Conservation (phyloP, 2,113 vertebrate genomes). For the Bos javanicus region DNA sequence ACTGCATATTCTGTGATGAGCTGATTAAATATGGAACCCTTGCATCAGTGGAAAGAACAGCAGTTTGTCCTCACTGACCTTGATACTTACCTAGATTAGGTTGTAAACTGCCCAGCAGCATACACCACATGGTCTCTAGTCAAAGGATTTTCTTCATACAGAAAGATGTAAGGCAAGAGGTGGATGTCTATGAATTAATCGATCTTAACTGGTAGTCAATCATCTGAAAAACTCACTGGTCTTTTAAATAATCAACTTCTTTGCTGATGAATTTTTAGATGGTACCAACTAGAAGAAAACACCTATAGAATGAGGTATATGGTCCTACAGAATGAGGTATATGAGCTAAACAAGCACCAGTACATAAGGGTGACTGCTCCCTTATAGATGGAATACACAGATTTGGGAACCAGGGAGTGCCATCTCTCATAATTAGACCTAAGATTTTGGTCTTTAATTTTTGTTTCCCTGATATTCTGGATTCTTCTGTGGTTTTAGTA, state of each 20-base stretch:
- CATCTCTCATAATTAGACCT: not conserved
- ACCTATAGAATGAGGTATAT: not conserved
- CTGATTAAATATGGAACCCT: not conserved
- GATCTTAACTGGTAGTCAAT: not conserved
- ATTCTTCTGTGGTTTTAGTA: not conserved
- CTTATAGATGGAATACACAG: not conserved
- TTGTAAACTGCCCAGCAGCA: not conserved
- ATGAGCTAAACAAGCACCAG: not conserved
- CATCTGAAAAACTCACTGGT: not conserved
- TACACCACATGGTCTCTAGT: not conserved
- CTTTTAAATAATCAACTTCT: not conserved
- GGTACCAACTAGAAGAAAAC: not conserved
- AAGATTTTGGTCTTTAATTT: not conserved
- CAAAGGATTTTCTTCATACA: not conserved
- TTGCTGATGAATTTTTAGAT: not conserved
- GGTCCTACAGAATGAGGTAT: not conserved
- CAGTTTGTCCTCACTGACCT: not conserved
- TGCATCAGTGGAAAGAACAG: not conserved
- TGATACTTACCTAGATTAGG: not conserved
- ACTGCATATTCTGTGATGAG: not conserved
- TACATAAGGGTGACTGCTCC: not conserved
- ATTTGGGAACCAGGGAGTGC: not conserved
- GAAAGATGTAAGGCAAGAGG: not conserved
- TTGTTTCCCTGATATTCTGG: not conserved
- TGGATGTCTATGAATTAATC: not conserved